Conservation (phyloP, 2,888 invertebrate genomes). For the Lissonota sp. region DNA sequence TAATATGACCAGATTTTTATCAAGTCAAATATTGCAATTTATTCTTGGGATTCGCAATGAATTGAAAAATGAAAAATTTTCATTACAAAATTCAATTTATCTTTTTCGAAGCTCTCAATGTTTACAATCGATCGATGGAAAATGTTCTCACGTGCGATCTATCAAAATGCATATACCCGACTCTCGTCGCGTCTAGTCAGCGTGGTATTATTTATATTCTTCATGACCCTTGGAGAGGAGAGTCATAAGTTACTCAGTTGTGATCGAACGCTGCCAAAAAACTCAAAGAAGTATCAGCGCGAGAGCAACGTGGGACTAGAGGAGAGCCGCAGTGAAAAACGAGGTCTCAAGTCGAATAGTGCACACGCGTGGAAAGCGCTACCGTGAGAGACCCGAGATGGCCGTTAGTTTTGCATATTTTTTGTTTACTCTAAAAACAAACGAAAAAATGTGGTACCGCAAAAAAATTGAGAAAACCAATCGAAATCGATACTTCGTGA, state of each 20-base stretch:
- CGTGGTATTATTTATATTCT: slow-evolving; percentile 64
- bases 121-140: no score
- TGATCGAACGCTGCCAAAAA: slow-evolving; percentile 63
- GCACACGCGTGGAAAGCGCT: slow-evolving; percentile 9
- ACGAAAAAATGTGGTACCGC: neutral
- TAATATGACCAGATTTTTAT: no score
- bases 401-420: slow-evolving; percentile 51
- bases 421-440: slow-evolving; percentile 3
- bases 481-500: neutral
- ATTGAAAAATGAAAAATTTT: no score
- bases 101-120: neutral
- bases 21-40: no score
- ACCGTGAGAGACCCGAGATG: slow-evolving; percentile 33
- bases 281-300: slow-evolving; percentile 44
- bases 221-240: slow-evolving; percentile 63
- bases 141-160: no score
- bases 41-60: no score
- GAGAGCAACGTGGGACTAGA: slow-evolving; percentile 26
- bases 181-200: slow-evolving; percentile 4
- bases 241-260: slow-evolving; percentile 60
- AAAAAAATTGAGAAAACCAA: neutral
- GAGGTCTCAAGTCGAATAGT: slow-evolving; percentile 60
- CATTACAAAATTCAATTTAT: no score
- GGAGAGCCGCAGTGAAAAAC: slow-evolving; percentile 62
- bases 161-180: neutral